These are phyloP conservation scores for Penaeus japonicus DNA, from an alignment of 1,140 invertebrate genomes.

Conservation along the genomic window DNA sequence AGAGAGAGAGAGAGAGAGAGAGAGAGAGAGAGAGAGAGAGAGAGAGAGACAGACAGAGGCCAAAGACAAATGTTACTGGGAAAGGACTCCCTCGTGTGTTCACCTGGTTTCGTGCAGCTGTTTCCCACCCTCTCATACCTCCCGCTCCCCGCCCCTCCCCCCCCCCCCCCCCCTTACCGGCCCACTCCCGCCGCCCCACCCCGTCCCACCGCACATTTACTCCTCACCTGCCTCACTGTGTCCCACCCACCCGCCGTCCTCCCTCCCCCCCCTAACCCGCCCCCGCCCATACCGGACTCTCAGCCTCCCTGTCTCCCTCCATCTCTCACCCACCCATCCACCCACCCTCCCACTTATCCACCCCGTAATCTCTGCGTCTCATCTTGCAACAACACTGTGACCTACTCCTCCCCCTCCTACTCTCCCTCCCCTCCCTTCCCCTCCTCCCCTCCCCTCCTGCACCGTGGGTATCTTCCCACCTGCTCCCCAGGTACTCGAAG, in stretches of 20 bases:
- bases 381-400: constrained; percentile 57
- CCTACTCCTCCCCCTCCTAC: constrained; percentile 35
- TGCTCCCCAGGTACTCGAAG: too few relatives aligned
- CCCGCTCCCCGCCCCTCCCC: too few relatives aligned
- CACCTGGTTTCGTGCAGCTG: too few relatives aligned
- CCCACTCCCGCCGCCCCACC: too few relatives aligned
- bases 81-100: too few relatives aligned
- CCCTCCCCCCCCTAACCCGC: not conserved
- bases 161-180: too few relatives aligned
- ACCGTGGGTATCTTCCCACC: too few relatives aligned
- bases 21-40: too few relatives aligned
- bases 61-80: not conserved
- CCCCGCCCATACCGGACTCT: not conserved
- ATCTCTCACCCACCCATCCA: not conserved
- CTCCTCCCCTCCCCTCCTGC: not conserved
- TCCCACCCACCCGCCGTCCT: constrained; percentile 6
- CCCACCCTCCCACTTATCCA: constrained; percentile 34
- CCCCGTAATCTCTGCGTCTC: constrained; percentile 54
- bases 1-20: not conserved
- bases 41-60: not conserved
- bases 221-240: constrained; percentile 13
- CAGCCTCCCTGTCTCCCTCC: not conserved
- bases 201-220: not conserved
- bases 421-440: not conserved
- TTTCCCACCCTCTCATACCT: too few relatives aligned